phyloP scores from a whole-genome alignment of 2,888 invertebrate genomes.

The Netelia inedita region DNA sequence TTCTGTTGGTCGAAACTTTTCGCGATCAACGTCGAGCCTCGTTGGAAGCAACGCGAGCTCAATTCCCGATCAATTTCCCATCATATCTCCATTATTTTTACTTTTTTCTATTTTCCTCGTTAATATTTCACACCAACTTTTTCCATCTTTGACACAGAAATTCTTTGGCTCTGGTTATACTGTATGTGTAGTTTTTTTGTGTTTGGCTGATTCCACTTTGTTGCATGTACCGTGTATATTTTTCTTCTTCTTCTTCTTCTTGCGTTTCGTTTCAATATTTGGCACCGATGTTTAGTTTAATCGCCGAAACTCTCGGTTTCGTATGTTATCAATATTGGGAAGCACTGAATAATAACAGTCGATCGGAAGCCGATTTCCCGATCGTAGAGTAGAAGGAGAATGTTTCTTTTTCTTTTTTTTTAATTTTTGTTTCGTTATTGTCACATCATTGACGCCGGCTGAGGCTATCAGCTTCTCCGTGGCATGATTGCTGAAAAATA shows the following conservation, averaged over 20 bases:
- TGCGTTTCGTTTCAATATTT: conserved; percentile 65
- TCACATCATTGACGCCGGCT: conserved; percentile 83
- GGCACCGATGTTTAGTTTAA: conserved; percentile 56
- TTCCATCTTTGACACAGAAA: conserved; percentile 70
- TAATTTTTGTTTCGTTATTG: conserved; percentile 80
- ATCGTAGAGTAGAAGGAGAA: conserved; percentile 78
- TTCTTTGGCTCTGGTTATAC: conserved; percentile 67
- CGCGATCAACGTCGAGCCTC: conserved; percentile 32
- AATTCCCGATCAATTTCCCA: conserved; percentile 67
- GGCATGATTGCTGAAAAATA: conserved; percentile 81
- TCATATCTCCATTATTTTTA: conserved; percentile 41
- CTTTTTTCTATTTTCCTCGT: conserved; percentile 34
- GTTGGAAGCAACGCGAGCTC: conserved; percentile 53
- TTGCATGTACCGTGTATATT: background rate
- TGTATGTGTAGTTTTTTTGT: conserved; percentile 46
- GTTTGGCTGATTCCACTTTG: conserved; percentile 36
- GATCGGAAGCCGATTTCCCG: conserved; percentile 78
- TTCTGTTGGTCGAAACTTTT: conserved; percentile 31
- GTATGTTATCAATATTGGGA: conserved; percentile 75
- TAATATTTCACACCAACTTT: conserved; percentile 55
- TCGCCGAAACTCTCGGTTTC: conserved; percentile 56
- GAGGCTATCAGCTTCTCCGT: conserved; percentile 80
- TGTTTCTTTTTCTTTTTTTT: conserved; percentile 23
- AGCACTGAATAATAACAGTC: conserved; percentile 82
- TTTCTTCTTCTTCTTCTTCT: conserved; percentile 44